These are phyloP conservation scores for Zootoca vivipara DNA, from an alignment of 2,113 vertebrate species.

Conservation along the genomic window DNA sequence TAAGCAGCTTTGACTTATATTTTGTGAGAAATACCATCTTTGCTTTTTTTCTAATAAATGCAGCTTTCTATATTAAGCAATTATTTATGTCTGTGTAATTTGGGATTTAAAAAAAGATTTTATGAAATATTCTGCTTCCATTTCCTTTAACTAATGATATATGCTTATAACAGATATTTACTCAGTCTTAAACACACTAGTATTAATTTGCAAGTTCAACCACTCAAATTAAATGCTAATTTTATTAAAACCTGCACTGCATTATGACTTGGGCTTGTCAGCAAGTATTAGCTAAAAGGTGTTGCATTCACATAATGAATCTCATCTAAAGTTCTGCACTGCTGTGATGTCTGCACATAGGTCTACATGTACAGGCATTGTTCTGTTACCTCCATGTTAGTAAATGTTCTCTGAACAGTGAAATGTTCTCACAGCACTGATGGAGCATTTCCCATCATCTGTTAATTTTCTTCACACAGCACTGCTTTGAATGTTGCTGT, in stretches of 20 bases:
- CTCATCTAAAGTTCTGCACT: not conserved
- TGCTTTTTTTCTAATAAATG: constrained; percentile 70
- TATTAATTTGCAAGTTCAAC: not conserved
- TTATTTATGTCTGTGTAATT: constrained; percentile 76
- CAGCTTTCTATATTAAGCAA: constrained; percentile 70
- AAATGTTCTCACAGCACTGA: not conserved
- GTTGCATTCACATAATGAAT: not conserved
- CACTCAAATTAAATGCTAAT: not conserved
- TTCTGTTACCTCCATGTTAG: not conserved
- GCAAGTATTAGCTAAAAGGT: not conserved
- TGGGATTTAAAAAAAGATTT: constrained; percentile 26
- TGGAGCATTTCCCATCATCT: not conserved
- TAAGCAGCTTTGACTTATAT: constrained; percentile 68
- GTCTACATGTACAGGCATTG: not conserved
- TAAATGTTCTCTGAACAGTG: not conserved
- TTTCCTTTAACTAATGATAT: constrained; percentile 14
- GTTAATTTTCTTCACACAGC: not conserved
- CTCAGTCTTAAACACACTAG: not conserved
- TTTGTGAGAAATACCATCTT: constrained; percentile 65
- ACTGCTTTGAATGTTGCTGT: not conserved
- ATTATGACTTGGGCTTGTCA: not conserved
- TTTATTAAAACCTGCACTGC: constrained; percentile 8
- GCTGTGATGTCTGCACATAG: not conserved
- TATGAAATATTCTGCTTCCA: constrained; percentile 38
- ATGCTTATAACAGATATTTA: constrained; percentile 42